phyloP scores from a whole-genome alignment of 2,797 vertebrate species.

The Cottoperca gobio region DNA sequence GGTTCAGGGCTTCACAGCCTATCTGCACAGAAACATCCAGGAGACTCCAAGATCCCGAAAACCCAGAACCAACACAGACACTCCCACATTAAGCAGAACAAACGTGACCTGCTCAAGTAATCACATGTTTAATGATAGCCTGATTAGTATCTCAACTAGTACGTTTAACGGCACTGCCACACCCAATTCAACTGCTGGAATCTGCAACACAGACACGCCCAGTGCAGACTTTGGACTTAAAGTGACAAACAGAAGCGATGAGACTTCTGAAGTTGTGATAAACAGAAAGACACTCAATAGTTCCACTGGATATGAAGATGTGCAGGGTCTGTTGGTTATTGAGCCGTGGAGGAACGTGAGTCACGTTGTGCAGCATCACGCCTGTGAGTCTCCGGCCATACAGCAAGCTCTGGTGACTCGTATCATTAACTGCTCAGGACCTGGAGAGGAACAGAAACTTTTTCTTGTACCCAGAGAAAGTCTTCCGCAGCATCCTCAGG shows the following conservation, averaged over 20 bases:
- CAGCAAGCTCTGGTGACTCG: constrained; percentile 68
- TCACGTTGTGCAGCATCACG: constrained; percentile 69
- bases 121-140: constrained; percentile 18
- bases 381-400: constrained; percentile 74
- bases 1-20: constrained; percentile 62
- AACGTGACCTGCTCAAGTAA: constrained; percentile 29
- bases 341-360: constrained; percentile 69
- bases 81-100: not conserved
- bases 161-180: constrained; percentile 5
- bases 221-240: constrained; percentile 5
- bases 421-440: constrained; percentile 65
- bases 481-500: constrained; percentile 50
- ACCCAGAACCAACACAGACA: not conserved
- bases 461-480: constrained; percentile 47
- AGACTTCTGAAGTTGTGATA: rapidly evolving
- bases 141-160: not conserved
- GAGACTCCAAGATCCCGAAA: constrained; percentile 44
- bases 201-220: constrained; percentile 5
- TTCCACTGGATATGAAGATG: not conserved
- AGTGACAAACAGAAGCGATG: not conserved
- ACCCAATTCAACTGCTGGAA: not conserved
- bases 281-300: not conserved
- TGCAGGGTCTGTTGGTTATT: constrained; percentile 65
- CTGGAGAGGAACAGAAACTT: constrained; percentile 66
- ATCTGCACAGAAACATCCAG: constrained; percentile 65